Percentiles rank a stretch among this genome's conserved stretches.
These are phyloP conservation scores for Mormyrus proboscirostris DNA, from an alignment of 2,797 vertebrate genomes.

Conservation along the genomic window DNA sequence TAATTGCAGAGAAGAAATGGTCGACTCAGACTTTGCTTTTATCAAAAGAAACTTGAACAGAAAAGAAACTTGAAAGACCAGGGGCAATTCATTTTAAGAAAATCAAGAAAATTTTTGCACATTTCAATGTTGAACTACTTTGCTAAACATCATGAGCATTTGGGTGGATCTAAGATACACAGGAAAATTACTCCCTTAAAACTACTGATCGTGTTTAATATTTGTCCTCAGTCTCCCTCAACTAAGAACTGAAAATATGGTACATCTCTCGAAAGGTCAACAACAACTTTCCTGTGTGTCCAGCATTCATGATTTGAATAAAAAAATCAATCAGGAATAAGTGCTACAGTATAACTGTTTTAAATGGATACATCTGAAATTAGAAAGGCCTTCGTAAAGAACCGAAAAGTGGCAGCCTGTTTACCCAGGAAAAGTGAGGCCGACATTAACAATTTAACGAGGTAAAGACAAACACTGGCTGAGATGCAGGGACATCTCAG, in stretches of 20 bases:
- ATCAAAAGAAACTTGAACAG: background rate
- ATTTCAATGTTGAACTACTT: background rate
- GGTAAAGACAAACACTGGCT: slow-evolving; percentile 14
- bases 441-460: background rate
- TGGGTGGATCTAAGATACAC: background rate
- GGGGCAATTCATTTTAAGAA: background rate
- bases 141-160: background rate
- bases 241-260: background rate
- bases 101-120: background rate
- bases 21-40: background rate
- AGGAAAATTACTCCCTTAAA: background rate
- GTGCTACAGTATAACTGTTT: background rate
- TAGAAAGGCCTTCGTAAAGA: background rate
- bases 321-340: background rate
- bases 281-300: background rate
- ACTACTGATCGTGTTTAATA: background rate
- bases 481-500: slow-evolving; percentile 45
- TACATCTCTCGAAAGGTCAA: background rate
- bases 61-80: background rate
- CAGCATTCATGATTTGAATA: background rate
- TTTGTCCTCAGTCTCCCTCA: background rate
- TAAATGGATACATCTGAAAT: background rate
- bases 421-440: background rate
- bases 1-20: background rate
- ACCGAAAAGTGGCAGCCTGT: background rate